Conservation (phyloP, 2,888 invertebrate genomes). For the Drosophila picticornis region DNA sequence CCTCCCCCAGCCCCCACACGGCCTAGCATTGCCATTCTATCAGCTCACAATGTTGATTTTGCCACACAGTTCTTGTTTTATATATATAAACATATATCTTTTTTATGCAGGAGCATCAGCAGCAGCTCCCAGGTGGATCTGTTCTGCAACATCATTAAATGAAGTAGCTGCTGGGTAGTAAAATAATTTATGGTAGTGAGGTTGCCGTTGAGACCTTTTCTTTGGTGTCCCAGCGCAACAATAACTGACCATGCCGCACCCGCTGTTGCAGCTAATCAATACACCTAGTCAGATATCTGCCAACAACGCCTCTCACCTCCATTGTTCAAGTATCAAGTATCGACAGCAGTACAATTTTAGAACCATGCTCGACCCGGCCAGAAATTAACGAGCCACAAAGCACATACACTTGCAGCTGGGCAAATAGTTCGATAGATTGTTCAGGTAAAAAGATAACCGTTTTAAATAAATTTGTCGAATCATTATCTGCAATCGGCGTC, state of each 20-base stretch:
- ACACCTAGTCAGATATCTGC: neutral
- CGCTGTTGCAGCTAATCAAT: neutral
- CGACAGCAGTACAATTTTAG: neutral
- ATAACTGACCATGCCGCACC: constrained; percentile 2
- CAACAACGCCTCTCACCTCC: neutral
- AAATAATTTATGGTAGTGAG: constrained; percentile 8
- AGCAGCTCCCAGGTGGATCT: constrained; percentile 13
- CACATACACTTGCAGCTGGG: neutral
- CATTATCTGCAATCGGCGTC: neutral
- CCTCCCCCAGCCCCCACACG: neutral
- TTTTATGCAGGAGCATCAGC: neutral
- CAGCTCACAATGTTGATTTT: constrained; percentile 17
- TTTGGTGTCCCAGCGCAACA: neutral
- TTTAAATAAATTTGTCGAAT: neutral
- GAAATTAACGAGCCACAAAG: neutral
- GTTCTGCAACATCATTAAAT: constrained; percentile 22
- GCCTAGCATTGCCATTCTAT: neutral
- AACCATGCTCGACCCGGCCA: neutral
- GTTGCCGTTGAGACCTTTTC: neutral
- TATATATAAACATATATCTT: neutral
- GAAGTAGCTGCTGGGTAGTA: constrained; percentile 6
- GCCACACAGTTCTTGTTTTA: neutral
- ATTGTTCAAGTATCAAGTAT: neutral
- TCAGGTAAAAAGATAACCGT: neutral
- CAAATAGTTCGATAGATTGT: neutral